A percentile compares a stretch with the other conserved stretches of the same genome.
Evolutionary conservation across 2,797 vertebrate species (phyloP).

Genomic region (Tragelaphus eurycerus): DNA sequence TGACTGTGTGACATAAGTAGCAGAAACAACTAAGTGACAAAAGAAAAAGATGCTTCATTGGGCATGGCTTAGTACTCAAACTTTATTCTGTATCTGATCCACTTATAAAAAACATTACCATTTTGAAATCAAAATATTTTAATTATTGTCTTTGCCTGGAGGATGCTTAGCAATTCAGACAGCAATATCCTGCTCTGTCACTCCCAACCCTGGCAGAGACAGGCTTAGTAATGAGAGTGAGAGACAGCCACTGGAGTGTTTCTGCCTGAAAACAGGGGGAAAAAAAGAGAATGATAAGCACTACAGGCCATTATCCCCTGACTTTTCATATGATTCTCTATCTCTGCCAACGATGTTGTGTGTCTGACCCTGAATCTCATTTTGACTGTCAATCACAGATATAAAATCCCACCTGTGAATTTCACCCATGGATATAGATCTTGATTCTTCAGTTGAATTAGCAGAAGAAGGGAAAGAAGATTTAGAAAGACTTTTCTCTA

Average conservation of each 20-base stretch:
- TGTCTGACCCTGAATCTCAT: constrained; percentile 37
- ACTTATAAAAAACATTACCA: neutral
- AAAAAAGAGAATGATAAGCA: neutral
- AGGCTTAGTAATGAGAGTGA: neutral
- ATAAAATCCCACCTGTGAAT: neutral
- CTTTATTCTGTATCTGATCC: constrained; percentile 10
- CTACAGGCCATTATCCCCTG: constrained; percentile 1
- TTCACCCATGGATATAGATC: neutral
- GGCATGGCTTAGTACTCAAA: neutral
- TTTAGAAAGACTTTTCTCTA: neutral
- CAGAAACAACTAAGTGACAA: neutral
- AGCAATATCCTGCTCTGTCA: constrained; percentile 54
- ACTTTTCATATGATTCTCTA: constrained; percentile 35
- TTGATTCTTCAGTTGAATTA: neutral
- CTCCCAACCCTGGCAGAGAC: neutral
- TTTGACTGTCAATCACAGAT: constrained; percentile 41
- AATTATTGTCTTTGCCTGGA: constrained; percentile 58
- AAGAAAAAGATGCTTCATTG: neutral
- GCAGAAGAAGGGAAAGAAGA: neutral
- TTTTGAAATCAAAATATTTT: constrained; percentile 64
- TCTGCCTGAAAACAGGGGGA: neutral
- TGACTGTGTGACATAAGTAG: neutral
- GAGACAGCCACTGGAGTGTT: neutral
- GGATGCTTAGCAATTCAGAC: constrained; percentile 48
- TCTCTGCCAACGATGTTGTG: neutral